Evolutionary conservation across 2,113 vertebrate species (phyloP).

Genomic region (Myocastor coypus): DNA sequence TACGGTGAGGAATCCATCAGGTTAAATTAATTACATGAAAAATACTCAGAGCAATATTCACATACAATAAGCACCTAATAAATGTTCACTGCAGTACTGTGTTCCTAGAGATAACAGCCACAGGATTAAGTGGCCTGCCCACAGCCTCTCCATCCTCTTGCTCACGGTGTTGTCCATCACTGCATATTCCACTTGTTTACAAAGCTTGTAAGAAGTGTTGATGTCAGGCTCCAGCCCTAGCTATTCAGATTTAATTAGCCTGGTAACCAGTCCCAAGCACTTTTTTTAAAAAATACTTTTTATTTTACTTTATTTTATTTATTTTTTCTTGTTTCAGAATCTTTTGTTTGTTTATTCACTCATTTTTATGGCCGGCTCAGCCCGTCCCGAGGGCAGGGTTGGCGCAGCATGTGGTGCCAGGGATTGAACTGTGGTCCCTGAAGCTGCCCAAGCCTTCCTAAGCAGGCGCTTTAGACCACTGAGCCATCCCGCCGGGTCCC

Average conservation of each 20-base stretch:
- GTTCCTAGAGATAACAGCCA: background rate
- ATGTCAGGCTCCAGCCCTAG: background rate
- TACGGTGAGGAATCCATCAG: background rate
- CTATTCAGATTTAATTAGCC: slow-evolving; percentile 10
- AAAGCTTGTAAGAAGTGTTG: background rate
- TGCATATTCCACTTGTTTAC: background rate
- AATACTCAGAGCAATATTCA: background rate
- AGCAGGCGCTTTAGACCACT: too few species aligned
- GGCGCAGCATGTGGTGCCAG: too few species aligned
- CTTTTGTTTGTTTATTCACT: too few species aligned
- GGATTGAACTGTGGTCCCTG: too few species aligned
- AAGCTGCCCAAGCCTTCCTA: too few species aligned
- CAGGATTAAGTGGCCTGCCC: rapidly evolving
- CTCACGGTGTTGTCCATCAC: background rate
- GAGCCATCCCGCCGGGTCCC: too few species aligned
- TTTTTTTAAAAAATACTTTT: too few species aligned
- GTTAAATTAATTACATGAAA: background rate
- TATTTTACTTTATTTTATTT: too few species aligned
- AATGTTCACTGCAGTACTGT: background rate
- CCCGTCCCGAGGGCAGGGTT: too few species aligned
- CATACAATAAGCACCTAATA: background rate
- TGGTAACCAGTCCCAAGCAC: slow-evolving; percentile 2
- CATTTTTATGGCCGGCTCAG: too few species aligned
- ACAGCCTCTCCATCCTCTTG: background rate
- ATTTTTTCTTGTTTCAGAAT: too few species aligned